Percentiles rank a stretch among this genome's conserved stretches.
Conservation (phyloP, 23 tunicate species). For the Ascidia mentula region DNA sequence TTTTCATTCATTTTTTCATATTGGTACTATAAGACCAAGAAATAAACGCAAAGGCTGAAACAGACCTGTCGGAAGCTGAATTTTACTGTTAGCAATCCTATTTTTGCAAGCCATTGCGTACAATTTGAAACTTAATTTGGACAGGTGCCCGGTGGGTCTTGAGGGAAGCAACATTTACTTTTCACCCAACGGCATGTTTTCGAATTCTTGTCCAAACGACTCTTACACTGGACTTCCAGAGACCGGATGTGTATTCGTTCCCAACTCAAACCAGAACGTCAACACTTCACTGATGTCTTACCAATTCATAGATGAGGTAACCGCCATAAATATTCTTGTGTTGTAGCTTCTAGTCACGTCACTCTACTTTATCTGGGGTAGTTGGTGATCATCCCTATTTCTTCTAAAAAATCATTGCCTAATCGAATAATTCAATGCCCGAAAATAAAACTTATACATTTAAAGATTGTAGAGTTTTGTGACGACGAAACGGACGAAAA, state of each 20-base stretch:
- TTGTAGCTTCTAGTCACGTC: too few relatives aligned
- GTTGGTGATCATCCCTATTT: neutral
- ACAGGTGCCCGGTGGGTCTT: neutral
- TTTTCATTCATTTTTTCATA: too few relatives aligned
- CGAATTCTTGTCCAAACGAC: neutral
- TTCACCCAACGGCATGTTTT: neutral
- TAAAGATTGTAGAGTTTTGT: neutral
- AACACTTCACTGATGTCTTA: slow-evolving; percentile 59
- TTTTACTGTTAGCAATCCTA: too few relatives aligned
- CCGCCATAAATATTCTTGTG: neutral
- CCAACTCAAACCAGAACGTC: slow-evolving; percentile 10
- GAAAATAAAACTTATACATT: neutral
- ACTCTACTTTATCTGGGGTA: too few relatives aligned
- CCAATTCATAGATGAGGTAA: slow-evolving; percentile 42
- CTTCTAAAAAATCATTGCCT: neutral
- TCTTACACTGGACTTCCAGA: slow-evolving; percentile 61
- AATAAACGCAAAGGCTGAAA: too few relatives aligned
- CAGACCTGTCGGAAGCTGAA: too few relatives aligned
- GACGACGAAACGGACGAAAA: too few relatives aligned
- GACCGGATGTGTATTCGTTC: slow-evolving; percentile 56
- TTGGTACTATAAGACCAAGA: too few relatives aligned
- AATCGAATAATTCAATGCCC: neutral
- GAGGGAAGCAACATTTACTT: neutral
- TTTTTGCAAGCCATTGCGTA: too few relatives aligned
- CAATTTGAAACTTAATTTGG: too few relatives aligned